Conservation (phyloP, 1,140 invertebrate genomes). For the Ips nitidus region DNA sequence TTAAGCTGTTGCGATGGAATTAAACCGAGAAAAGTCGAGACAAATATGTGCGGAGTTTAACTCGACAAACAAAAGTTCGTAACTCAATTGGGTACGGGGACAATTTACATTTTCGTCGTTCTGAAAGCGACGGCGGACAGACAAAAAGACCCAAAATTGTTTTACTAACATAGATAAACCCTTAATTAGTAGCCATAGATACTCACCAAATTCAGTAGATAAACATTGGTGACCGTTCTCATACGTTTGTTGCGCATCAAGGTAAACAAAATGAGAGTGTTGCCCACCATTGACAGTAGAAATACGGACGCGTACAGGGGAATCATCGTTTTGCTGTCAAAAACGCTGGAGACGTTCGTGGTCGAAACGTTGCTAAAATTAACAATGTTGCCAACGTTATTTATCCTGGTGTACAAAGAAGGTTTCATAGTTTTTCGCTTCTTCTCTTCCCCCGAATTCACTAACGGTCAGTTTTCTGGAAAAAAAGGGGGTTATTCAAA, state of each 20-base stretch:
- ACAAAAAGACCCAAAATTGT: too few relatives aligned
- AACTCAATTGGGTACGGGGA: neutral
- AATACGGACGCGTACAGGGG: constrained; percentile 78
- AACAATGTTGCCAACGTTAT: neutral
- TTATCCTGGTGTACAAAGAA: neutral
- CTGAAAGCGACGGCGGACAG: neutral
- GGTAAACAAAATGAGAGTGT: constrained; percentile 77
- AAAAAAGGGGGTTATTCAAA: too few relatives aligned
- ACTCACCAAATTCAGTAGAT: constrained; percentile 81
- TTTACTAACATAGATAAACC: too few relatives aligned
- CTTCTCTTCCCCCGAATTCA: too few relatives aligned
- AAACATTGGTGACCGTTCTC: constrained; percentile 87
- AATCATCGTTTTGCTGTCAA: constrained; percentile 57
- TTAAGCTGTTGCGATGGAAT: too few relatives aligned
- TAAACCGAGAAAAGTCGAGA: neutral
- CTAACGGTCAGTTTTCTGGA: too few relatives aligned
- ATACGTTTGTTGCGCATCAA: constrained; percentile 79
- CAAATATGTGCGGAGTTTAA: neutral
- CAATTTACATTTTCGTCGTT: neutral
- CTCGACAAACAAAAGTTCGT: neutral
- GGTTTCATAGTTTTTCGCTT: neutral
- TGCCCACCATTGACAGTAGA: constrained; percentile 75
- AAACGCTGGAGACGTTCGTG: constrained; percentile 34
- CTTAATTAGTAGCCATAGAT: too few relatives aligned
- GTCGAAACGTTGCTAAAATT: neutral